These are phyloP conservation scores for Cervus canadensis DNA, from an alignment of 2,113 vertebrate species.

Conservation along the genomic window DNA sequence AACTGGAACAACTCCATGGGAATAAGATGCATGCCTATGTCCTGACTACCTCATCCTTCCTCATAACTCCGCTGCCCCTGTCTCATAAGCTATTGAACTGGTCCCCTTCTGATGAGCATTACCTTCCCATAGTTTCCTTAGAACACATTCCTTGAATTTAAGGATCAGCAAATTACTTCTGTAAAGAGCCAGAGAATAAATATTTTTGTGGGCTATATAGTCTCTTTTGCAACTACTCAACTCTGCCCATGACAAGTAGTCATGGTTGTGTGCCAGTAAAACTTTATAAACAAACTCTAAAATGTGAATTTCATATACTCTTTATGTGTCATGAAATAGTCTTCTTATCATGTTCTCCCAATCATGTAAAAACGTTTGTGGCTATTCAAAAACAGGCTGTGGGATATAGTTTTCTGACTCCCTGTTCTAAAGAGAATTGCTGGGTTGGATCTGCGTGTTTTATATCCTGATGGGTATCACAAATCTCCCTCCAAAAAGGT, in stretches of 20 bases:
- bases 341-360: neutral
- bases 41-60: neutral
- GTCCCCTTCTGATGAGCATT: neutral
- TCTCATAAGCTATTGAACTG: too few relatives aligned
- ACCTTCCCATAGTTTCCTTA: neutral
- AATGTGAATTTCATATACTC: neutral
- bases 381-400: neutral
- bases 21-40: neutral
- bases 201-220: too few relatives aligned
- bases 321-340: neutral
- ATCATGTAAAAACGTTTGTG: neutral
- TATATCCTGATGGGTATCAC: rapidly evolving
- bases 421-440: neutral
- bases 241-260: neutral
- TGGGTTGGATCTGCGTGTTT: rapidly evolving
- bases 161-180: neutral
- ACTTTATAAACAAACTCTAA: neutral
- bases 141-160: neutral
- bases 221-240: rapidly evolving
- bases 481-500: too few relatives aligned
- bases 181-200: too few relatives aligned
- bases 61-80: rapidly evolving
- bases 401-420: rapidly evolving
- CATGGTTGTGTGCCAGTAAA: neutral
- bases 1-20: neutral